Base-by-base conservation (phyloP, 1,140 invertebrate species). In the Tribolium castaneum region DNA sequence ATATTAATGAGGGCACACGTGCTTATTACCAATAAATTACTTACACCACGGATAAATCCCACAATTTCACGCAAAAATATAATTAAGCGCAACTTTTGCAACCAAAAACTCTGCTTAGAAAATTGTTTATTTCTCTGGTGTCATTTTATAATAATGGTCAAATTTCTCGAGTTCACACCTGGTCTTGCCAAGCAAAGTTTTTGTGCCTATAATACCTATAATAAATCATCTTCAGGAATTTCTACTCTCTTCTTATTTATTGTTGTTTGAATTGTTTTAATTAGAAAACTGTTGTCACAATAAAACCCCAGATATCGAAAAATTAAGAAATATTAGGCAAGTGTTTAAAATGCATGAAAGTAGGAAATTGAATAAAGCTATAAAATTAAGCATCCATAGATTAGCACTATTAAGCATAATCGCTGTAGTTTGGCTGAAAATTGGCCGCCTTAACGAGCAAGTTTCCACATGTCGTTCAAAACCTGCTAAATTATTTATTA, bases 1-100 rank as follows among this genome's bases (percentile, higher is more conserved):
- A 85, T 85, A 79, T 80, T 84, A 84, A 84, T 84, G 66, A 66
- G 70, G 76, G 52, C 70, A 75, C 80, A 82, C 79, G 80, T 81
- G 79, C 80, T 56, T 50, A 75, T 50, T 22, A 70, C 56, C 54
- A 30, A 66, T 76, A 78, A 80, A 76, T 80, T 70, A 66, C 78
- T 80, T 77, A 51, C 54, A 30, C 51, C 13, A 12, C 4, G 3
- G 22, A 66, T 22, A 35, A 34, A 39, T 62, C 30, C 22, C 9
- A 19, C 16, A 56, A 56, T 51, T 51, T 12, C 2, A 14, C 1
- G 14, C n/a, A 13, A 19, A 19, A 19, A 19, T 19, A 19, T n/a
- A n/a, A n/a, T 19, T 19, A 19, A 19, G 2, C 16, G 1, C 16
- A 19, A 19, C 2, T 19, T 19, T 19, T 1, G 16, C 16, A 19